phyloP scores from a whole-genome alignment of 2,797 vertebrate species.

The Gymnopithys bicolor region DNA sequence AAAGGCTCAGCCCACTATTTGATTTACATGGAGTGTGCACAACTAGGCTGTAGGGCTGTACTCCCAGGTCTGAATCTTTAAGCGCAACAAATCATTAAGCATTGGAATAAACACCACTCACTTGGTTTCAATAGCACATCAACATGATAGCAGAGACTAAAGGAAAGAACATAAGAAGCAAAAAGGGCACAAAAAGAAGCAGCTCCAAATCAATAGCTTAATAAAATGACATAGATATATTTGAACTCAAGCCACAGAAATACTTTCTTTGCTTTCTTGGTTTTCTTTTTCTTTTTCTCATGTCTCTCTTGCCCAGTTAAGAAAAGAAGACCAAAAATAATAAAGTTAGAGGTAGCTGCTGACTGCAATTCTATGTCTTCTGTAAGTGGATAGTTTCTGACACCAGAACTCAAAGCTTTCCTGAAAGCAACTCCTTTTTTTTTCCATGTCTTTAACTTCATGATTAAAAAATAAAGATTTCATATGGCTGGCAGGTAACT shows the following conservation, averaged over 20 bases:
- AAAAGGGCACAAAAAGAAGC: background rate
- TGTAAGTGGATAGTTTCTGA: background rate
- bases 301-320: background rate
- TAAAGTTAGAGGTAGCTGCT: background rate
- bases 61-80: background rate
- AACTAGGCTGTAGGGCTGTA: background rate
- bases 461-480: background rate
- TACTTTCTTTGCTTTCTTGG: background rate
- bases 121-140: background rate
- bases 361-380: background rate
- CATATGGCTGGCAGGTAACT: background rate
- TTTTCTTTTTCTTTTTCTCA: background rate
- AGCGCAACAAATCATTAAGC: conserved; percentile 11
- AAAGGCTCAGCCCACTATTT: background rate
- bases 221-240: background rate
- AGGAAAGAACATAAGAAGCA: background rate
- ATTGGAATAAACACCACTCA: background rate
- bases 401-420: background rate
- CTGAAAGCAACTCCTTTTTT: background rate
- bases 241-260: background rate
- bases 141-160: background rate
- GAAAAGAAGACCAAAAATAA: background rate
- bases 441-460: background rate
- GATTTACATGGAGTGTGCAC: background rate
- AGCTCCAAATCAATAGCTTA: background rate